phyloP scores from a whole-genome alignment of 2,888 invertebrate genomes.

The Cheiracanthium punctorium region DNA sequence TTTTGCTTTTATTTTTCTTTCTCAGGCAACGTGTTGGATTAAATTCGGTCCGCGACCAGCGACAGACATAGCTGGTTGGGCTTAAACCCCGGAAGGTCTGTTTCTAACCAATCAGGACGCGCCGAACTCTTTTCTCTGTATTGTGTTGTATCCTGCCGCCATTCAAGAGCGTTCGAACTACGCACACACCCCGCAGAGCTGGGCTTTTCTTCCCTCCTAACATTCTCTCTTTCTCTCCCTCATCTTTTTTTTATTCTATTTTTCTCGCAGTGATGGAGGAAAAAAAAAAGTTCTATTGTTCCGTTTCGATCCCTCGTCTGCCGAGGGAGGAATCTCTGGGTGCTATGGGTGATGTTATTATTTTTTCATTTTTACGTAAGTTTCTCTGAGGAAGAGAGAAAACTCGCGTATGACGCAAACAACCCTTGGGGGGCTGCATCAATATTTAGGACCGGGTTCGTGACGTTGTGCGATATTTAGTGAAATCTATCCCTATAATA shows the following conservation, averaged over 20 bases:
- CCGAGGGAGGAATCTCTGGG: background rate
- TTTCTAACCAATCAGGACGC: conserved; percentile 57
- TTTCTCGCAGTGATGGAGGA: conserved; percentile 2
- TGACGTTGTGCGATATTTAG: too few species aligned
- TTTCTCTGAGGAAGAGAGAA: background rate
- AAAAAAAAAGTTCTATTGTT: conserved; percentile 26
- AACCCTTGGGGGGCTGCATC: background rate
- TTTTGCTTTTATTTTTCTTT: conserved; percentile 44
- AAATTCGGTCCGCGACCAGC: conserved; percentile 61
- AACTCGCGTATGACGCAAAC: background rate
- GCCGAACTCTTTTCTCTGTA: conserved; percentile 65
- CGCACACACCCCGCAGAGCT: conserved; percentile 24
- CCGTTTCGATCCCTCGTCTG: conserved; percentile 20
- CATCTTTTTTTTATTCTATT: conserved; percentile 1
- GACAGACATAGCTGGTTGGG: conserved; percentile 61
- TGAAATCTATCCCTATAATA: too few species aligned
- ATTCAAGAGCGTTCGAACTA: conserved; percentile 50
- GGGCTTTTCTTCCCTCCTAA: background rate
- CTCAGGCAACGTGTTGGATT: conserved; percentile 58
- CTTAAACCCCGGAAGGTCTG: conserved; percentile 62
- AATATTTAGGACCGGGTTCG: background rate
- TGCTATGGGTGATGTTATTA: background rate
- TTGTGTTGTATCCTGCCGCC: conserved; percentile 66
- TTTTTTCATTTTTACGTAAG: background rate
- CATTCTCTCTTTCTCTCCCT: background rate